Base-by-base conservation (phyloP, 1,140 invertebrate genomes). In the Drosophila lacteicornis region DNA sequence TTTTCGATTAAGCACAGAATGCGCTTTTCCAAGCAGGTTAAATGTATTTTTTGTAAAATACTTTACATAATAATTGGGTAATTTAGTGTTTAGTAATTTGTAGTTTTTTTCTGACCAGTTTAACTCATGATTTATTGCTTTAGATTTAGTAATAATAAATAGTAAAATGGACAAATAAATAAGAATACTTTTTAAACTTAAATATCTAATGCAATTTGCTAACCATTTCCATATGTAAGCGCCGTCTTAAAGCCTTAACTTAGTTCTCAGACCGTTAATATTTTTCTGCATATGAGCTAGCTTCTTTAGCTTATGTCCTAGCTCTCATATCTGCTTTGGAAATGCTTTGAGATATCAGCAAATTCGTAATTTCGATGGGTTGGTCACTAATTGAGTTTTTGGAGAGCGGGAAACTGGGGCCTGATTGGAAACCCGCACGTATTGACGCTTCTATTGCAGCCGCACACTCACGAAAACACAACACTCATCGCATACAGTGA, bases 381-480 rank as follows among this genome's bases (percentile, higher is more conserved):
- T 11, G 67, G 69, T 33, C 46, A 51, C n/a, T 51, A 74, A 74
- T 74, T 74, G 55, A 51, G 55, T 74, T 73, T 60, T n/a, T 15
- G 27, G 25, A 56, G 27, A 58, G 27, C 45, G 3, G 33, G 56
- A 4, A 38, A 42, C 40, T 42, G 60, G 43, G 51, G 56, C 63
- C 43, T 56, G 65, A 78, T 75, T 79, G 51, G 65, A 67, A 74
- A 63, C 59, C 42, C 69, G 86, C 82, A 91, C 76, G 45, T 80
- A 69, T 74, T 75, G 53, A 67, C 25, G 84, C 80, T 88, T 81
- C 63, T 61, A 53, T 59, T 68, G 81, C 79, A 83, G 80, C 68
- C 75, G 56, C 43, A 42, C 36, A 36, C 27, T 55, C 50, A 51
- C 59, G 33, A 46, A 63, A 27, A 59, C 17, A 30, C 61, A 46